These are phyloP conservation scores for Hyposmocoma kahamanoa DNA, from an alignment of 1,140 invertebrate genomes.

Conservation along the genomic window DNA sequence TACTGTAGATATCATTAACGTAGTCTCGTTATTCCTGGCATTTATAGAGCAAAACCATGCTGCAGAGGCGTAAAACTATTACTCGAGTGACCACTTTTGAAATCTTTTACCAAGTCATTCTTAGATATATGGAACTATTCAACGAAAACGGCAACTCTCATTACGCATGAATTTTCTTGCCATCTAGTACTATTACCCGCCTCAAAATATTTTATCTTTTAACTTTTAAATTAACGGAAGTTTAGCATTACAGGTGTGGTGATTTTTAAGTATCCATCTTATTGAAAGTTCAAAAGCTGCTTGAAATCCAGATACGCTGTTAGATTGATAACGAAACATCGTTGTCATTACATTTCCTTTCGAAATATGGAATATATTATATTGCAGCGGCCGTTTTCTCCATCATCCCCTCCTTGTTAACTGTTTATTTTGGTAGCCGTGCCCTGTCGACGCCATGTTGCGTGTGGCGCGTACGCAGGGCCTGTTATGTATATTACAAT, in stretches of 20 bases:
- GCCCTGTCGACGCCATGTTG: conserved; percentile 30
- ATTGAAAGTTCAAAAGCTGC: no score
- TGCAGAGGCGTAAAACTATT: conserved; percentile 27
- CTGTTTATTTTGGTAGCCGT: conserved; percentile 45
- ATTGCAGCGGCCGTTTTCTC: conserved; percentile 28
- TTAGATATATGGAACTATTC: no score
- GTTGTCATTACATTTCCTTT: conserved; percentile 25
- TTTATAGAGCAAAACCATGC: conserved; percentile 25
- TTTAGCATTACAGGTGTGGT: no score
- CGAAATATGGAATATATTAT: conserved; percentile 24
- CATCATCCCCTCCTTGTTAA: conserved; percentile 27
- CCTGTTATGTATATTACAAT: conserved; percentile 38
- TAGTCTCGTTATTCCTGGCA: conserved; percentile 26
- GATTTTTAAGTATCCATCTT: no score
- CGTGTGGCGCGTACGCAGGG: conserved; percentile 38
- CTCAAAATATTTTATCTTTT: no score
- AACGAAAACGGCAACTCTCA: no score
- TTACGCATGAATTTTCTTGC: no score
- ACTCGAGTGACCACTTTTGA: conserved; percentile 19
- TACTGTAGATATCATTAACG: conserved; percentile 44
- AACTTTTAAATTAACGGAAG: no score
- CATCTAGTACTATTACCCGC: no score
- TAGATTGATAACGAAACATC: conserved; percentile 1
- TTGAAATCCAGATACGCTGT: background rate
- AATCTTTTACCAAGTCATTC: conserved; percentile 20